Percentiles rank a stretch among this genome's conserved stretches.
Conservation (phyloP, 2,797 vertebrate species). For the Hapalemur alaotrensis region DNA sequence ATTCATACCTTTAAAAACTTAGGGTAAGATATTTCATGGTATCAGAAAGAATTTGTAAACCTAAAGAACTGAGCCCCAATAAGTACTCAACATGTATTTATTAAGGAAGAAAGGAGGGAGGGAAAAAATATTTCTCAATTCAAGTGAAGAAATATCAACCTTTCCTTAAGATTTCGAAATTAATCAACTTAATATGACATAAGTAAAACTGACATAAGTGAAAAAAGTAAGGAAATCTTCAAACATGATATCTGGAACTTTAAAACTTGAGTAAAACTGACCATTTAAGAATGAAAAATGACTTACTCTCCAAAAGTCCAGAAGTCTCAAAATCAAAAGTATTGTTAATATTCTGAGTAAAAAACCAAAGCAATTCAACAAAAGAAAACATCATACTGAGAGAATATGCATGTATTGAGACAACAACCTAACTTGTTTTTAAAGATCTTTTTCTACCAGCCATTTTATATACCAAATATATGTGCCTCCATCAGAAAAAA, state of each 20-base stretch:
- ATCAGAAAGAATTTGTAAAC: background rate
- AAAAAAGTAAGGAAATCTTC: background rate
- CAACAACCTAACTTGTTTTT: background rate
- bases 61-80: background rate
- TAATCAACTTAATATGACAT: background rate
- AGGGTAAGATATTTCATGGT: background rate
- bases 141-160: background rate
- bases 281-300: background rate
- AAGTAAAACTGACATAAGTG: background rate
- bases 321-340: constrained; percentile 22
- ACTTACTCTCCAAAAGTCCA: background rate
- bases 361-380: background rate
- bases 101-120: background rate
- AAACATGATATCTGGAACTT: background rate
- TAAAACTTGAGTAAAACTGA: background rate
- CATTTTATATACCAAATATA: background rate
- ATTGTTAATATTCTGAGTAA: background rate
- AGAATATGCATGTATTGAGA: background rate
- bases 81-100: background rate
- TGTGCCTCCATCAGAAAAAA: background rate
- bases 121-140: background rate
- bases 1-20: background rate
- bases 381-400: background rate
- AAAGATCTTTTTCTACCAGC: background rate
- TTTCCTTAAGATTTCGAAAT: constrained; percentile 8